Conservation (phyloP, 2,888 invertebrate species). For the Psylliodes chrysocephalus region DNA sequence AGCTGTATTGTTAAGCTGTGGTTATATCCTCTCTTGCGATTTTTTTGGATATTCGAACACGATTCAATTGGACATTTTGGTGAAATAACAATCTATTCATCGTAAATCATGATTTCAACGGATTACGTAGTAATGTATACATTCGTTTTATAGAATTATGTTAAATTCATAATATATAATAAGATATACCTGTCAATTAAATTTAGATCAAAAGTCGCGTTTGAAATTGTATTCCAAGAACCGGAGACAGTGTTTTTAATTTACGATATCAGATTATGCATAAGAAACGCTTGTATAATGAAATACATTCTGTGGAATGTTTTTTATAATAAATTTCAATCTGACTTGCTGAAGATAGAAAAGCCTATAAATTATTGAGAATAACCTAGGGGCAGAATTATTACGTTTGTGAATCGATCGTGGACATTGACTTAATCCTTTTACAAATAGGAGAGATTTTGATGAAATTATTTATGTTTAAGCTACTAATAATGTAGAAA, state of each 20-base stretch:
- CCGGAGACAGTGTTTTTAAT: conserved; percentile 12
- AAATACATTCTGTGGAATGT: conserved; percentile 23
- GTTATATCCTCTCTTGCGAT: no score
- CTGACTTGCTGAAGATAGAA: conserved; percentile 21
- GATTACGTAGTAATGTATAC: no score
- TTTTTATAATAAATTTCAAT: conserved; percentile 36
- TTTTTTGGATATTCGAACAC: no score
- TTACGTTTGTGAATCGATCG: conserved; percentile 6
- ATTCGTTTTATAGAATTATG: no score
- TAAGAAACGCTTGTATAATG: conserved; percentile 31
- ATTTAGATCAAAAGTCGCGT: background rate
- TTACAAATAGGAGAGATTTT: conserved; percentile 18
- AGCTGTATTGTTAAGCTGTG: no score
- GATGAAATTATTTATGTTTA: background rate
- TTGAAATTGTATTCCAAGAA: conserved; percentile 2
- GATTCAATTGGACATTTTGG: no score
- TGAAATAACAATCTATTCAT: no score
- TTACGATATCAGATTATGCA: conserved; percentile 28
- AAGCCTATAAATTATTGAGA: conserved; percentile 30
- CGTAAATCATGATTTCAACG: no score
- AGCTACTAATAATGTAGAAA: no score
- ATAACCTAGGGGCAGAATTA: conserved; percentile 26
- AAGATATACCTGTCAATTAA: background rate
- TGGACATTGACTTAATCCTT: conserved; percentile 8
- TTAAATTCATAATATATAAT: background rate